Percentiles rank a stretch among this genome's conserved stretches.
Evolutionary conservation across 2,797 vertebrate species (phyloP).

Genomic region (Acridotheres tristis): DNA sequence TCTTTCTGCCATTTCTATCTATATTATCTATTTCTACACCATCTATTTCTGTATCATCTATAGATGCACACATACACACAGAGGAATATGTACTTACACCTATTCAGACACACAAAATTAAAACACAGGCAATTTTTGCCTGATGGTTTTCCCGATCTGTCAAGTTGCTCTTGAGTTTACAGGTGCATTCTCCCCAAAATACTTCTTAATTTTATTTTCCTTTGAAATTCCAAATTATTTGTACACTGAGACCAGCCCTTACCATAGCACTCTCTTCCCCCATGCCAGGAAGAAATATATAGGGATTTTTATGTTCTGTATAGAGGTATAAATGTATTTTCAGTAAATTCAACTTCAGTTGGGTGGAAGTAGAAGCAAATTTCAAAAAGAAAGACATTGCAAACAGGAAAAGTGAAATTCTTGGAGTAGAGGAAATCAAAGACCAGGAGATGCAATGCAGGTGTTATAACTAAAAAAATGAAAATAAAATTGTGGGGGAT

Average conservation of each 20-base stretch:
- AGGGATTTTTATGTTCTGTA: neutral
- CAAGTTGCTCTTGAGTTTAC: neutral
- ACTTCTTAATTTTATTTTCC: neutral
- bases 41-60: neutral
- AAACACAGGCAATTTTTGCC: neutral
- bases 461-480: neutral
- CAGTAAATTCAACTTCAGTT: neutral
- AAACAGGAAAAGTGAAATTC: neutral
- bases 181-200: fast-evolving
- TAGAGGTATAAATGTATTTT: neutral
- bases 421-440: neutral
- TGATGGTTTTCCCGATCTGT: neutral
- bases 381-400: neutral
- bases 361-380: neutral
- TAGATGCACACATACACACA: fast-evolving
- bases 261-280: fast-evolving
- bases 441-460: neutral
- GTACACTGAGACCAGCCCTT: neutral
- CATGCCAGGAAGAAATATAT: neutral
- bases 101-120: neutral
- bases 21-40: neutral
- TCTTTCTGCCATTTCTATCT: neutral
- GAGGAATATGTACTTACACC: too few species aligned
- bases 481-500: neutral
- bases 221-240: neutral